These are phyloP conservation scores for Tubulanus polymorphus DNA, from an alignment of 2,888 invertebrate genomes.

Conservation along the genomic window DNA sequence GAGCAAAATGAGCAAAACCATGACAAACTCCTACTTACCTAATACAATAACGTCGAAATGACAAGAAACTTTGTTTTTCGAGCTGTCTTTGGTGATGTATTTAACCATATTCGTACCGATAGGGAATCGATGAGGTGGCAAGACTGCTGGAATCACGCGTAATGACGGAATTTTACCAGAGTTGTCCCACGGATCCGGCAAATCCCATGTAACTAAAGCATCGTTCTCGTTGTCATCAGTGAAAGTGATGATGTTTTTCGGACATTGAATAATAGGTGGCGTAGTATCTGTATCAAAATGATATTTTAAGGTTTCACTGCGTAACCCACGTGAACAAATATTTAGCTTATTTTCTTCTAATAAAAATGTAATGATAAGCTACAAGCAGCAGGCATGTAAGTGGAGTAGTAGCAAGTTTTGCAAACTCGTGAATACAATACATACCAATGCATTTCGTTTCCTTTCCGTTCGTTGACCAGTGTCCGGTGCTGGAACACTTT, in stretches of 20 bases:
- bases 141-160: constrained; percentile 62
- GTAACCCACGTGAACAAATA: no score
- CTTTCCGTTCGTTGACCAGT: constrained; percentile 55
- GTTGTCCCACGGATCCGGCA: constrained; percentile 60
- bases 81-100: constrained; percentile 63
- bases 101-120: constrained; percentile 62
- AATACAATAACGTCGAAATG: constrained; percentile 60
- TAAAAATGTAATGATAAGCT: no score
- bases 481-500: constrained; percentile 60
- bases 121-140: constrained; percentile 58
- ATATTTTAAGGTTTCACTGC: no score
- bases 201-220: constrained; percentile 58
- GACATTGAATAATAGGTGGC: constrained; percentile 62
- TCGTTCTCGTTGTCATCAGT: constrained; percentile 58
- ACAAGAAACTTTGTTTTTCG: constrained; percentile 63
- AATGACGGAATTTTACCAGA: constrained; percentile 58
- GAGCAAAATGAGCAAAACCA: no score
- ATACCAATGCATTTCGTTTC: constrained; percentile 58
- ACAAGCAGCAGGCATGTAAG: no score
- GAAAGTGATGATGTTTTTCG: constrained; percentile 56
- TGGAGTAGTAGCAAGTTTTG: no score
- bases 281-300: constrained; percentile 57
- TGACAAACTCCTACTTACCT: no score
- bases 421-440: no score
- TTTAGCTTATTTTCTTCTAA: no score